Evolutionary conservation across 2,113 vertebrate genomes (phyloP), one percentile per base, ranked within the genome.

Genomic region (Micronycteris hirsuta): DNA sequence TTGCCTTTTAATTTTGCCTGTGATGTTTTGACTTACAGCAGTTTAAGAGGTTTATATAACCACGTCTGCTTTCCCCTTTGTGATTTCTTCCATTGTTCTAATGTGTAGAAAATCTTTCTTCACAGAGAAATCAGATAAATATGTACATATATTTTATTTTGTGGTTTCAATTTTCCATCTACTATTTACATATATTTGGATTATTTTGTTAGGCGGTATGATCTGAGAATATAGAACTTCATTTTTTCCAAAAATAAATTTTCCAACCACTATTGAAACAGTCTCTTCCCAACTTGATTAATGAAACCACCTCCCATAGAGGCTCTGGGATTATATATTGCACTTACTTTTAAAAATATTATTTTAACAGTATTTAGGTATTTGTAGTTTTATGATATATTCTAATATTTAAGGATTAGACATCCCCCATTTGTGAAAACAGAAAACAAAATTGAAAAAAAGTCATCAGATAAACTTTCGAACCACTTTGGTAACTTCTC

Each of bases 1-100:
- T 89, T 92, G 33, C 26, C 36, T 68, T 89, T 82, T 70, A 70
- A 86, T 94, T 86, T 92, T 92, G 68, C 4, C 80, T 86, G 11
- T 43, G 19, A 68, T 82, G 36, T 70, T 87, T 82, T 93, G 36
- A 82, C 56, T 41, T 56, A 11, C 7, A 61, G 41, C 68, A 68
- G 5, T 90, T 82, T 65, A 76, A 85, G 67, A 38, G 14, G 17
- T 76, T 93, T 90, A 63, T 45, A 45, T 52, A 81, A 45, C 41
- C 5, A 17, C 86, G 36, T 67, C 54, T 67, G 11, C 19, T 56
- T 86, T 41, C 67, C 15, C 33, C n/a, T 93, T 81, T 24, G 33
- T 90, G 45, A 90, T 26, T 93, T 73, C 54, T 93, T 58, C 36
- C 33, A 68, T 58, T 58, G n/a, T 90, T 68, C 86, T 70, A 93